Evolutionary conservation across 2,113 vertebrate genomes (phyloP).

Genomic region (Bettongia penicillata): DNA sequence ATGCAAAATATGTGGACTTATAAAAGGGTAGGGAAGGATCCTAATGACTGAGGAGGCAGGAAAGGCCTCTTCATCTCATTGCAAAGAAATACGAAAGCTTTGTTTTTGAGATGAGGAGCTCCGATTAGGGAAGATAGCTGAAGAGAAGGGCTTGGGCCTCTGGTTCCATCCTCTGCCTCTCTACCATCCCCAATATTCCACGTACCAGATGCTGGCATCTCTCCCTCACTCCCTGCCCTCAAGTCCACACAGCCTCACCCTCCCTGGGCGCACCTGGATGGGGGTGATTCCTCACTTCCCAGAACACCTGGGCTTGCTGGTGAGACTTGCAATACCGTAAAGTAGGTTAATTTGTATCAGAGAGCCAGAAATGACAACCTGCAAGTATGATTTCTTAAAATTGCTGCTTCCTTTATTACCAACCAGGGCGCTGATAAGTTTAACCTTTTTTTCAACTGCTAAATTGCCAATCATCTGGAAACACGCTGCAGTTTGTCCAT

Average conservation of each 20-base stretch:
- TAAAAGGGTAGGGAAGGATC: not conserved
- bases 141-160: not conserved
- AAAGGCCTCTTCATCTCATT: not conserved
- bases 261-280: not conserved
- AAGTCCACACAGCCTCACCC: not conserved
- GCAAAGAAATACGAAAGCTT: not conserved
- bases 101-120: not conserved
- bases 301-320: slow-evolving; percentile 66
- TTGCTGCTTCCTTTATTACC: slow-evolving; percentile 62
- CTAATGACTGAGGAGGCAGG: not conserved
- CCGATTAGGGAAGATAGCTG: not conserved
- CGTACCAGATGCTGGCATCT: not conserved
- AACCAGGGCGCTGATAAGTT: slow-evolving; percentile 58
- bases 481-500: slow-evolving; percentile 62
- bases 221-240: not conserved
- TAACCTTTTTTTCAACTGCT: slow-evolving; percentile 67
- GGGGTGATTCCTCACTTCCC: slow-evolving; percentile 61
- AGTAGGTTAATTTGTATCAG: slow-evolving; percentile 75
- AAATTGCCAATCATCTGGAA: slow-evolving; percentile 76
- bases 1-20: not conserved
- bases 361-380: slow-evolving; percentile 57
- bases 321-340: slow-evolving; percentile 68
- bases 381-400: not conserved
- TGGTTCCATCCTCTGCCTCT: not conserved
- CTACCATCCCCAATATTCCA: not conserved